Evolutionary conservation across 2,888 invertebrate genomes (phyloP), one percentile per base, ranked within the genome.

Genomic region (Dusona sp.): DNA sequence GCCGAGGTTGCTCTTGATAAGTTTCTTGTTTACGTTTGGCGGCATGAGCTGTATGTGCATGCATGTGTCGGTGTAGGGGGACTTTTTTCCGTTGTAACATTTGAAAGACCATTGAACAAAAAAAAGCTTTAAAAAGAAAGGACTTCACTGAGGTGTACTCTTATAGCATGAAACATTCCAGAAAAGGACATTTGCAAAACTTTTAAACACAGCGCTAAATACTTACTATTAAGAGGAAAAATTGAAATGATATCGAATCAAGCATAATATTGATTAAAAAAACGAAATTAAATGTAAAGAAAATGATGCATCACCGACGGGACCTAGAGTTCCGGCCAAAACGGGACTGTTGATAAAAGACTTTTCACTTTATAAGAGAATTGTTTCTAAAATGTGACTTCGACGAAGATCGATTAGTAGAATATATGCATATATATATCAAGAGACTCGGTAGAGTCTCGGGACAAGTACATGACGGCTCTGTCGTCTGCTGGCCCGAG

Each of bases 391-490:
- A 70, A 61, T 75, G 64, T 48, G 45, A 61, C 42, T 48, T 51
- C 38, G 68, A 79, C 42, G 79, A 85, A 82, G 78, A 85, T 85
- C 85, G 82, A 85, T 85, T 82, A 54, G 84, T 61, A 42, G 73
- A 54, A 72, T 85, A 67, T 65, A 79, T 25, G 51, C 57, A n/a
- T 68, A 38, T 70, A 9, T 48, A 48, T n/a, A 48, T 48, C 19
- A n/a, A n/a, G n/a, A n/a, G n/a, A n/a, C n/a, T n/a, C n/a, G n/a
- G n/a, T n/a, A n/a, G n/a, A n/a, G n/a, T n/a, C n/a, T n/a, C n/a
- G n/a, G n/a, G n/a, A n/a, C n/a, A n/a, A n/a, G n/a, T n/a, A n/a
- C n/a, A n/a, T n/a, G n/a, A n/a, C n/a, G n/a, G n/a, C n/a, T n/a
- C n/a, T n/a, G n/a, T n/a, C n/a, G n/a, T n/a, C n/a, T n/a, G n/a